These are phyloP conservation scores for Camponotus fellah DNA, from an alignment of 2,888 invertebrate genomes.

Conservation along the genomic window DNA sequence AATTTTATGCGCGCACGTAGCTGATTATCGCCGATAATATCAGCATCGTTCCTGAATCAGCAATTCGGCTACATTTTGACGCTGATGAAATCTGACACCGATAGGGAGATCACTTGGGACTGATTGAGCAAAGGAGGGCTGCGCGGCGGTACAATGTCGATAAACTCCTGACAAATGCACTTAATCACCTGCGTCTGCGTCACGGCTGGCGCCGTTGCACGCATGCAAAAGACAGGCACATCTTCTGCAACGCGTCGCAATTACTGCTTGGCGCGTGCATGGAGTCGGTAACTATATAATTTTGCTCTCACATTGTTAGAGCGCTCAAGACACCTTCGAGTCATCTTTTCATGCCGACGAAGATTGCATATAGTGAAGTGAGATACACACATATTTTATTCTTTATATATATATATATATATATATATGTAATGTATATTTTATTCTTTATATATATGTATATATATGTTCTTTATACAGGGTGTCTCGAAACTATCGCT, in stretches of 20 bases:
- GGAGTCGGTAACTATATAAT: conserved; percentile 14
- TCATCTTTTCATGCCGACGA: neutral
- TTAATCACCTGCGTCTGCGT: conserved; percentile 76
- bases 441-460: neutral
- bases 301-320: conserved; percentile 21
- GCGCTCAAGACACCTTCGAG: neutral
- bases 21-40: conserved; percentile 49
- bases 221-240: conserved; percentile 43
- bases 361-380: neutral
- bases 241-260: conserved; percentile 43
- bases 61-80: conserved; percentile 56
- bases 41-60: conserved; percentile 28
- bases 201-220: conserved; percentile 59
- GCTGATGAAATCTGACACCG: conserved; percentile 73
- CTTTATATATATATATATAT: neutral
- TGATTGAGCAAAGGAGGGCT: conserved; percentile 71
- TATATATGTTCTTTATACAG: too few relatives aligned
- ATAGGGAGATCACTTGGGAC: conserved; percentile 76
- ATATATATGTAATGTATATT: neutral
- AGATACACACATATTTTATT: neutral
- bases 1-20: conserved; percentile 22
- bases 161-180: conserved; percentile 78
- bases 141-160: conserved; percentile 74
- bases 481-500: too few relatives aligned
- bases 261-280: conserved; percentile 38